Evolutionary conservation across 2,888 invertebrate species (phyloP).

Genomic region (Stramonita haemastoma): DNA sequence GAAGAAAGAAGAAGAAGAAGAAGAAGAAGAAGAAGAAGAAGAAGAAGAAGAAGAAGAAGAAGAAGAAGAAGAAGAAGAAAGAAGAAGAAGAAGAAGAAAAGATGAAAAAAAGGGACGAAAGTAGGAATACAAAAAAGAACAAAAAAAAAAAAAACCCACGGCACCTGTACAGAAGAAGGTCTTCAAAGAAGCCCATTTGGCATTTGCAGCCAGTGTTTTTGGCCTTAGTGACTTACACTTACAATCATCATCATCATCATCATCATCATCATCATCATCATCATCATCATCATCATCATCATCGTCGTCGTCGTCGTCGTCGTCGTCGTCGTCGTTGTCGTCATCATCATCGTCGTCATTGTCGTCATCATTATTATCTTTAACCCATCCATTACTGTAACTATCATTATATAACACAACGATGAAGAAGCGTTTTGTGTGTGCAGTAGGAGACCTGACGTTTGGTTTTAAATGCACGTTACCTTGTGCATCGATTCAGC

Average conservation of each 20-base stretch:
- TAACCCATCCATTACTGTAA: no score
- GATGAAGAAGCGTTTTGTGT: no score
- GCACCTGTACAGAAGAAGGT: neutral
- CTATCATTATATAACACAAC: no score
- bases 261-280: neutral
- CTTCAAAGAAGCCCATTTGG: neutral
- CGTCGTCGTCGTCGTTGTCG: neutral
- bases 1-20: neutral
- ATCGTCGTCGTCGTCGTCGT: neutral
- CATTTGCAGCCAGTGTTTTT: neutral
- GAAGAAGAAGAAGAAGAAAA: neutral
- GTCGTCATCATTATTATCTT: constrained; percentile 29
- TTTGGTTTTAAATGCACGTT: no score
- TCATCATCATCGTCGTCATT: neutral
- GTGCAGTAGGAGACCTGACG: no score
- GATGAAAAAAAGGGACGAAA: neutral
- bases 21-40: neutral
- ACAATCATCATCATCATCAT: neutral
- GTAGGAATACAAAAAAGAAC: neutral
- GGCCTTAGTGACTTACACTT: neutral
- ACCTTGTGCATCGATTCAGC: no score
- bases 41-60: neutral
- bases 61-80: neutral
- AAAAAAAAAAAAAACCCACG: no score
- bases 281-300: neutral